Evolutionary conservation across 2,888 invertebrate species (phyloP), one percentile per base, ranked within the genome.

Genomic region (Balanococcus diminutus): DNA sequence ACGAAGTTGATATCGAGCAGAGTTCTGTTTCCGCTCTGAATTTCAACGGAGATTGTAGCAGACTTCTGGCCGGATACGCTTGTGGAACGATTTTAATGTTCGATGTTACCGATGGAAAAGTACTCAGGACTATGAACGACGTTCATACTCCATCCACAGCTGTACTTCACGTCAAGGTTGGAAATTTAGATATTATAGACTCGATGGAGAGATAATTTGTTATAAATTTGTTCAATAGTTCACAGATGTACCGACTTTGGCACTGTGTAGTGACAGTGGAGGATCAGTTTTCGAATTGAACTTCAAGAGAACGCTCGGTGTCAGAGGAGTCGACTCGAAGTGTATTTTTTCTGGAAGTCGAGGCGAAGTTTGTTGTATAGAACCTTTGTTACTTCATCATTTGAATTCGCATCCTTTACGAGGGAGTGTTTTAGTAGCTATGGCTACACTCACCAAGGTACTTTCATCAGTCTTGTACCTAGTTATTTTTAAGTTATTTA

Each of bases 311-410:
- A 94, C 96, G 14, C 92, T 98, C 88, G 98, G 97, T 16, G 95
- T 97, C 51, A 92, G 98, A 72, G 95, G 95, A 0, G 96, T 96
- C 90, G 95, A 96, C 87, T 95, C 97, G 0, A 95, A 96, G 84
- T 98, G 99, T 90, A 91, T 99, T 19, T 99, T 99, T 90, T 98
- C 98, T 46, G 99, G 99, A 42, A 97, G 98, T 86, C 93, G 98
- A 86, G 99, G 99, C 0, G 99, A 99, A 92, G 97, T 96, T 79
- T 94, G 94, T 89, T 92, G 92, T 14, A 91, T 95, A 87, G 94
- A 94, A 89, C 95, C 95, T 0, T 90, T 95, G 81, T 91, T 92
- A 82, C 90, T 93, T 87, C 91, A 92, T 87, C 91, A 91, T 87
- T 90, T 92, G 86, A 91, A 92, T 28, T 89, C 90, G 14, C 93